A percentile compares a stretch with the other conserved stretches of the same genome.
Conservation (phyloP, 1,140 invertebrate genomes). For the Macrotrachela quadricornifera region DNA sequence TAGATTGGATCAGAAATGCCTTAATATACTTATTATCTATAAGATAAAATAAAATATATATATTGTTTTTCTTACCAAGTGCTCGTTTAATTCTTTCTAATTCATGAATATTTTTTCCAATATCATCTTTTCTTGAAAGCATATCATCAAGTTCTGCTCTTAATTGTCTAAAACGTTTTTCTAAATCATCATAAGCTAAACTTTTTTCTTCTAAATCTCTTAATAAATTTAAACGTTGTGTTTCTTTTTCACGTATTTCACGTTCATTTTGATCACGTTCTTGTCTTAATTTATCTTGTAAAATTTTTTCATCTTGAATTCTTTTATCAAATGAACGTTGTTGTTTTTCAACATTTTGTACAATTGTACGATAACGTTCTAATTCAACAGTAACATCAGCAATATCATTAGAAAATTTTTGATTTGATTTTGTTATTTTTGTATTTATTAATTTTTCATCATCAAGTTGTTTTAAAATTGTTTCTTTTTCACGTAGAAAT, state of each 20-base stretch:
- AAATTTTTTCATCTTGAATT: conserved; percentile 67
- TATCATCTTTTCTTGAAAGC: conserved; percentile 66
- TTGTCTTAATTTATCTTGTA: conserved; percentile 38
- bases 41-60: no score
- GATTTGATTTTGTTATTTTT: conserved; percentile 83
- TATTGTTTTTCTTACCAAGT: no score
- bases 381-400: conserved; percentile 43
- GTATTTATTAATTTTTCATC: conserved; percentile 68
- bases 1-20: no score
- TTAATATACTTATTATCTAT: no score
- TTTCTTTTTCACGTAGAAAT: conserved; percentile 61
- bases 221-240: conserved; percentile 64
- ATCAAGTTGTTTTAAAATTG: conserved; percentile 57
- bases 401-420: conserved; percentile 84
- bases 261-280: conserved; percentile 71
- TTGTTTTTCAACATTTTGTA: conserved; percentile 68
- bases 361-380: conserved; percentile 63
- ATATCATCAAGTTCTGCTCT: conserved; percentile 83
- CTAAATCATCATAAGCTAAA: conserved; percentile 69
- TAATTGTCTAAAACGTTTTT: conserved; percentile 53
- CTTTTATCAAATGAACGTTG: conserved; percentile 94
- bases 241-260: conserved; percentile 90
- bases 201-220: conserved; percentile 69
- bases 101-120: conserved; percentile 91
- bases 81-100: conserved; percentile 81